phyloP scores from a whole-genome alignment of 2,797 vertebrate species.

The Myiotriccus ornatus region DNA sequence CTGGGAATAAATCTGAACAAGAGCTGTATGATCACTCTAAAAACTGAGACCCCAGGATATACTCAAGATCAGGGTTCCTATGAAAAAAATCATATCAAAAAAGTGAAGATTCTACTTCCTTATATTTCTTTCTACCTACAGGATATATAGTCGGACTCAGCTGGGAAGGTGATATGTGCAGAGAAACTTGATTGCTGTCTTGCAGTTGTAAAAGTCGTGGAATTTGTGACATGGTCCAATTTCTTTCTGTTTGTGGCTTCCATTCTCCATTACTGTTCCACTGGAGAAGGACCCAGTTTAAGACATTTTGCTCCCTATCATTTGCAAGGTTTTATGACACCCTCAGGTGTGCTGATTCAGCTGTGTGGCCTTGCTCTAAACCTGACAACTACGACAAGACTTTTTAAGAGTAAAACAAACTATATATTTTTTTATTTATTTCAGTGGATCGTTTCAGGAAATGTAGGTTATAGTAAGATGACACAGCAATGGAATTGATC shows the following conservation, averaged over 20 bases:
- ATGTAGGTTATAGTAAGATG: background rate
- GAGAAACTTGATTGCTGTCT: background rate
- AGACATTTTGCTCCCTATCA: background rate
- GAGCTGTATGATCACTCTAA: background rate
- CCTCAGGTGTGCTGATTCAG: slow-evolving; percentile 16
- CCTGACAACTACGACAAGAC: background rate
- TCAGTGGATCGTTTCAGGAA: background rate
- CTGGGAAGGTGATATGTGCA: background rate
- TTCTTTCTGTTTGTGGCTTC: slow-evolving; percentile 16
- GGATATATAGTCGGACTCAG: background rate
- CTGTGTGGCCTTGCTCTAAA: background rate
- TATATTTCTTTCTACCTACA: slow-evolving; percentile 5
- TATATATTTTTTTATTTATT: background rate
- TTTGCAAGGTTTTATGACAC: background rate
- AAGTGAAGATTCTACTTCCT: background rate
- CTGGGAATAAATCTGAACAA: background rate
- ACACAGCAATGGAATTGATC: background rate
- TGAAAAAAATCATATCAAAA: background rate
- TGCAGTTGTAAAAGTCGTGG: background rate
- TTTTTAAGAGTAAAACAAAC: background rate
- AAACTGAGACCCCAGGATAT: background rate
- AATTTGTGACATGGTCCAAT: background rate
- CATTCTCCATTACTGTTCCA: background rate
- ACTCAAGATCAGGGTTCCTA: background rate
- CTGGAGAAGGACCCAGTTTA: slow-evolving; percentile 15